These are phyloP conservation scores for Dicroscelio sp. DNA, from an alignment of 2,888 invertebrate genomes.

Conservation along the genomic window DNA sequence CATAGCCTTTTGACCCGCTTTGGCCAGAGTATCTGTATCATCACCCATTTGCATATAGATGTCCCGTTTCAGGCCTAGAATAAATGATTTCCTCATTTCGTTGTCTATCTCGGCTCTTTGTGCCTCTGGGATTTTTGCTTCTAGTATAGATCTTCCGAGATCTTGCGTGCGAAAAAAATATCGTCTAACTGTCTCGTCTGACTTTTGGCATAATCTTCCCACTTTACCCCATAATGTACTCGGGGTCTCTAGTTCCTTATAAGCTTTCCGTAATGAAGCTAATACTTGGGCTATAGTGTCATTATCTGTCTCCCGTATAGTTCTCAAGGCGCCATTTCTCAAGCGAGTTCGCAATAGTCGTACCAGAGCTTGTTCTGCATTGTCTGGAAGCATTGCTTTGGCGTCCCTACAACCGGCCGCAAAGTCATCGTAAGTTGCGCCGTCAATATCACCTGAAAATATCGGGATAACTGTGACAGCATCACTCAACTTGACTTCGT, in stretches of 20 bases:
- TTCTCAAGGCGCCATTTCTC: neutral
- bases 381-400: neutral
- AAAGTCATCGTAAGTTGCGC: constrained; percentile 11
- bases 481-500: constrained; percentile 7
- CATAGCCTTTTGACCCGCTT: neutral
- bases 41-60: neutral
- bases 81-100: neutral
- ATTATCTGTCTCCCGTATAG: neutral
- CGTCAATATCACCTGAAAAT: constrained; percentile 1
- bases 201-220: neutral
- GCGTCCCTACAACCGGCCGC: constrained; percentile 35
- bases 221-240: constrained; percentile 5
- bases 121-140: neutral
- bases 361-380: neutral
- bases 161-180: constrained; percentile 12
- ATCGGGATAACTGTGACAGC: constrained; percentile 6
- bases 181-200: neutral
- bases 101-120: neutral
- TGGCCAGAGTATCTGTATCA: neutral
- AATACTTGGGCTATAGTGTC: neutral
- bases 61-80: constrained; percentile 5
- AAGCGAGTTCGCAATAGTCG: neutral
- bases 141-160: neutral
- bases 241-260: neutral
- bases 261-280: neutral